Percentiles rank a stretch among this genome's conserved stretches.
Evolutionary conservation across 2,797 vertebrate species (phyloP).

Genomic region (Myotis findleyi): DNA sequence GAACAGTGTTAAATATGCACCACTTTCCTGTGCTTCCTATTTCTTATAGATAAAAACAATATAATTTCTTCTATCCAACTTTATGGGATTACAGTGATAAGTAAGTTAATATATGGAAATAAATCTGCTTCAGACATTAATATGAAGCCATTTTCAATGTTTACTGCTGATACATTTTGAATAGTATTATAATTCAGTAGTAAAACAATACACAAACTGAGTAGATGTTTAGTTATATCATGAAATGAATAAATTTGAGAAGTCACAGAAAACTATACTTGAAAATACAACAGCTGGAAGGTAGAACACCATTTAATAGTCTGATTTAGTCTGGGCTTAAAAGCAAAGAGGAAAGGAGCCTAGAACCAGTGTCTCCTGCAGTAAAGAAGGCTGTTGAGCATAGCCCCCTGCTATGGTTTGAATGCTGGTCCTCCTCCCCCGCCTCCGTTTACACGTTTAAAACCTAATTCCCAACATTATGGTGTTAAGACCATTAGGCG

Average conservation of each 20-base stretch:
- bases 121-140: constrained; percentile 42
- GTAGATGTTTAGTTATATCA: constrained; percentile 30
- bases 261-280: constrained; percentile 36
- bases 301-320: background rate
- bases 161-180: background rate
- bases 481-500: background rate
- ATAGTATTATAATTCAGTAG: background rate
- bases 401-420: background rate
- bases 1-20: background rate
- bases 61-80: background rate
- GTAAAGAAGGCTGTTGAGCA: background rate
- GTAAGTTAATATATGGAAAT: background rate
- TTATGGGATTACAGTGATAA: background rate
- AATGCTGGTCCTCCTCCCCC: background rate
- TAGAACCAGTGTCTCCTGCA: background rate
- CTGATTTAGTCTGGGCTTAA: constrained; percentile 21
- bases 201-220: background rate
- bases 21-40: background rate
- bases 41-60: constrained; percentile 28
- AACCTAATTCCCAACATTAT: background rate
- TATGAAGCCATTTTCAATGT: constrained; percentile 54
- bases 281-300: constrained; percentile 20
- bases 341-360: constrained; percentile 8
- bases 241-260: background rate
- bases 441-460: background rate